Base-by-base conservation (phyloP, 23 tunicate genomes). In the Ciona savignyi region DNA sequence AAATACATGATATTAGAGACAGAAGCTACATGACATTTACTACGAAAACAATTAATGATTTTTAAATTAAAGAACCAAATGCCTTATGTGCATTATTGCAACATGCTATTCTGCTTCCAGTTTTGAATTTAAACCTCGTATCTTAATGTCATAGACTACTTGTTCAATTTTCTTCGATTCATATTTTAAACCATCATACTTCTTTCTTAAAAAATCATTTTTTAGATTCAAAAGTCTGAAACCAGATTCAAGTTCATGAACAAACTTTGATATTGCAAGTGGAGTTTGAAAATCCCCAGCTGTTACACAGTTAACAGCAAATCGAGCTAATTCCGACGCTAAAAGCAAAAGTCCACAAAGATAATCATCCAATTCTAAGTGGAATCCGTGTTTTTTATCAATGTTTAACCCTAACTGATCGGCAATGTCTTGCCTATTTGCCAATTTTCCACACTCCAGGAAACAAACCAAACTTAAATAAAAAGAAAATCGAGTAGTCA, bases 91-190 rank as follows among this genome's bases (percentile, higher is more conserved):
- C n/a, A n/a, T n/a, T n/a, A n/a, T n/a, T n/a, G n/a, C n/a, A n/a
- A n/a, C n/a, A n/a, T n/a, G n/a, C n/a, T 15, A 42, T 42, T 42
- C 56, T 6, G 11, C 56, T 15, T 42, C 56, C 9, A 42, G 9
- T 42, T 42, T 42, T 6, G 56, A 15, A 25, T 29, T 34, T 51
- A 80, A 33, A 32, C 88, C 88, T 26, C 81, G 61, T 0, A 83
- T 76, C 23, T 69, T 77, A 24, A 83, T 67, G 34, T 83, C 88
- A 76, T 83, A 83, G 23, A 76, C 81, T 1, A 83, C 88, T 70
- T 83, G 88, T 70, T 83, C 88, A 51, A 83, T 76, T 29, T 76
- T 76, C 60, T 83, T 83, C 26, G 75, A 71, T 24, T 83, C 88
- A 76, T 83, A 83, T 70, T 83, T 83, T 26, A 83, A 73, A 0